Conservation (phyloP, 2,797 vertebrate species). For the Threskiornis aethiopicus region DNA sequence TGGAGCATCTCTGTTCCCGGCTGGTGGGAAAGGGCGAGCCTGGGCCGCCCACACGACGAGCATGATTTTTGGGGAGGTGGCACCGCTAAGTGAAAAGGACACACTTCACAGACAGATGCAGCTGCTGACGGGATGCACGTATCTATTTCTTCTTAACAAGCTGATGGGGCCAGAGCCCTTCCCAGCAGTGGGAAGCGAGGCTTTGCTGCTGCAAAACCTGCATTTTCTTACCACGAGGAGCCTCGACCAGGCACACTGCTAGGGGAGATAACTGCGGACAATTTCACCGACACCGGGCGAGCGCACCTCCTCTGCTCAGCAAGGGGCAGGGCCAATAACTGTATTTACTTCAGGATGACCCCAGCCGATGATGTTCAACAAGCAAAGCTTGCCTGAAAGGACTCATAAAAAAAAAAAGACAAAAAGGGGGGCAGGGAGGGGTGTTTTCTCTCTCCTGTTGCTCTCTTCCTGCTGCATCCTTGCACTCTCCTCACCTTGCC, state of each 20-base stretch:
- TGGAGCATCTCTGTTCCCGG: not conserved
- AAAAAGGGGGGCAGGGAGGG: not conserved
- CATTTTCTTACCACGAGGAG: not conserved
- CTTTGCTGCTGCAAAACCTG: not conserved
- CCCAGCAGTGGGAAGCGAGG: not conserved
- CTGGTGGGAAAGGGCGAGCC: not conserved
- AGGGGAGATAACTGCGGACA: not conserved
- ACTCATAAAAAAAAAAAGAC: not conserved
- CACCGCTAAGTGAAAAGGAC: not conserved
- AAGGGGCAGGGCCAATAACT: not conserved
- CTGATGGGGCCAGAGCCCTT: not conserved
- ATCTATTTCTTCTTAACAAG: not conserved
- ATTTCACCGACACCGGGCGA: not conserved
- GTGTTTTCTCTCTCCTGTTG: not conserved
- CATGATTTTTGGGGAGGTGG: not conserved
- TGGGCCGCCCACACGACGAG: not conserved
- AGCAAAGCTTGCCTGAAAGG: not conserved
- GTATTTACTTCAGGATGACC: not conserved
- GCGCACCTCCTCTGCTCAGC: not conserved
- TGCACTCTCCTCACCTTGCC: not conserved
- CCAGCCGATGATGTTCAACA: not conserved
- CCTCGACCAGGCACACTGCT: not conserved
- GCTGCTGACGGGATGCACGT: accelerated
- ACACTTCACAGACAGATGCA: not conserved
- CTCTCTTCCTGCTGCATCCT: not conserved